Percentiles rank a stretch among this genome's conserved stretches.
Evolutionary conservation across 2,797 vertebrate species (phyloP).

Genomic region (Pogonophryne albipinna): DNA sequence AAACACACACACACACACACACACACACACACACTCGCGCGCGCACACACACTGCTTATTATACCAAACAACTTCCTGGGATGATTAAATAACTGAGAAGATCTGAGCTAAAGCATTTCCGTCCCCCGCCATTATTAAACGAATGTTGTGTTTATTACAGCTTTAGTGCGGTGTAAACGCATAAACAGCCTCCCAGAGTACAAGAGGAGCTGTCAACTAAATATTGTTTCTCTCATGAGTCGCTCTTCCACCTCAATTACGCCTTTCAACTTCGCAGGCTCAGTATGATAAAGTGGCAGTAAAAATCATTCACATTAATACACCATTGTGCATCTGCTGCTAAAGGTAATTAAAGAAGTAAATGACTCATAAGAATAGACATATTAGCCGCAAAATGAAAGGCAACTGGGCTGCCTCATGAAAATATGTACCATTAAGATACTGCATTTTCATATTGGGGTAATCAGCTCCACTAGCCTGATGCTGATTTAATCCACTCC

Average conservation of each 20-base stretch:
- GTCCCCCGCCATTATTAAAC: slow-evolving; percentile 91
- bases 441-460: slow-evolving; percentile 95
- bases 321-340: slow-evolving; percentile 99
- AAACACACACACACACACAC: slow-evolving; percentile 10
- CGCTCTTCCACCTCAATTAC: slow-evolving; percentile 99
- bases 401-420: slow-evolving; percentile 96
- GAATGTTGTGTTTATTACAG: slow-evolving; percentile 97
- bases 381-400: slow-evolving; percentile 99
- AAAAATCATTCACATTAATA: slow-evolving; percentile 99
- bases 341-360: slow-evolving; percentile 99
- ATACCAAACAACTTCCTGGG: slow-evolving; percentile 67
- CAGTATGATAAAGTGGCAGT: slow-evolving; percentile 99
- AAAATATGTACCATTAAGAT: slow-evolving; percentile 99
- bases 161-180: slow-evolving; percentile 98
- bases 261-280: slow-evolving; percentile 98
- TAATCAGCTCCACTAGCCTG: slow-evolving; percentile 97
- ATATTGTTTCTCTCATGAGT: slow-evolving; percentile 98
- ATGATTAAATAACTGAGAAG: slow-evolving; percentile 90
- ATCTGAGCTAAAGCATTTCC: slow-evolving; percentile 88
- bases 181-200: slow-evolving; percentile 97
- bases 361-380: slow-evolving; percentile 99
- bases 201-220: slow-evolving; percentile 98
- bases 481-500: slow-evolving; percentile 99
- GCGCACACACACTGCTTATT: slow-evolving; percentile 35
- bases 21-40: slow-evolving; percentile 4